Evolutionary conservation across 2,888 invertebrate species (phyloP), one percentile per base, ranked within the genome.

Genomic region (Fragum sueziense): DNA sequence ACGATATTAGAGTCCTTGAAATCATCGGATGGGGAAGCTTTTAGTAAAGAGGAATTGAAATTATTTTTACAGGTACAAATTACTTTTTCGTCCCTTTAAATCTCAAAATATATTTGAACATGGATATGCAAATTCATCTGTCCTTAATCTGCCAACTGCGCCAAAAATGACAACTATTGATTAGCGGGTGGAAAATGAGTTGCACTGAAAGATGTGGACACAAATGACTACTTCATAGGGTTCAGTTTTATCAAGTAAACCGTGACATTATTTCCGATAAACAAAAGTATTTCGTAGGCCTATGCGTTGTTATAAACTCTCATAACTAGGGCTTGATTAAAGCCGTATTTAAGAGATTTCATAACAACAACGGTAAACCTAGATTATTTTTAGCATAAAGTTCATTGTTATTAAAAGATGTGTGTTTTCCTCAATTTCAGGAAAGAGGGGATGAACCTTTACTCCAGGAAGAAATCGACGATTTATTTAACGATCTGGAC

Each of bases 41-140:
- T 62, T 29, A 62, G 31, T 22, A 62, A 62, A n/a, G 62, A 62
- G n/a, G 62, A 62, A n/a, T 34, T 62, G 1, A 62, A 62, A 22
- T 22, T 22, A 9, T 62, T 62, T n/a, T 62, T 62, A 62, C 62
- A 62, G 34, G 62, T 62, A 33, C 31, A 29, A 14, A 14, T 59
- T n/a, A n/a, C n/a, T n/a, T n/a, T n/a, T n/a, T n/a, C n/a, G n/a
- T n/a, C n/a, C n/a, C n/a, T n/a, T n/a, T n/a, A n/a, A n/a, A n/a
- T n/a, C n/a, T n/a, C n/a, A n/a, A n/a, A n/a, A n/a, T n/a, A n/a
- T n/a, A n/a, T n/a, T n/a, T n/a, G n/a, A n/a, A n/a, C n/a, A n/a
- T n/a, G n/a, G n/a, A n/a, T n/a, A n/a, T n/a, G n/a, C n/a, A n/a
- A n/a, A n/a, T n/a, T n/a, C n/a, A n/a, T n/a, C n/a, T n/a, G n/a